Conservation (phyloP, 1,140 invertebrate genomes). For the Euura saliciscinereae region DNA sequence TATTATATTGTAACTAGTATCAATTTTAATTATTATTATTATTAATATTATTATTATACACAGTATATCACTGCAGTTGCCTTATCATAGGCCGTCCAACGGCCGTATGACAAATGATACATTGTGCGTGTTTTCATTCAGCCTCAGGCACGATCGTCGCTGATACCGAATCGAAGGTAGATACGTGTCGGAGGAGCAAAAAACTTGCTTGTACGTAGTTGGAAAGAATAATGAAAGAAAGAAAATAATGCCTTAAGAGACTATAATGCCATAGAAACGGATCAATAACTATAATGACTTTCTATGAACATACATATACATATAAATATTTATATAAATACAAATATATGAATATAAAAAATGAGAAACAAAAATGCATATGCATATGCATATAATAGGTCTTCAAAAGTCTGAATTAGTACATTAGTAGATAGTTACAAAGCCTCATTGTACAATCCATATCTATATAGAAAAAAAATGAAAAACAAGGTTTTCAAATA, state of each 20-base stretch:
- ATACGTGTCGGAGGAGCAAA: neutral
- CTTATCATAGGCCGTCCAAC: conserved; percentile 5
- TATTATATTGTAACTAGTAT: conserved; percentile 9
- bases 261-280: neutral
- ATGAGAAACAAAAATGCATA: neutral
- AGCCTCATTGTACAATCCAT: neutral
- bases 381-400: neutral
- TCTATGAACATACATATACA: neutral
- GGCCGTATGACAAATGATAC: conserved; percentile 1
- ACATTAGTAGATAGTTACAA: neutral
- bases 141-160: neutral
- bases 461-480: neutral
- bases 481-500: neutral
- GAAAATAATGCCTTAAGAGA: neutral
- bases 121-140: conserved; percentile 1
- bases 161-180: neutral
- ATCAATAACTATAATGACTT: neutral
- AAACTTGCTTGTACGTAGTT: neutral
- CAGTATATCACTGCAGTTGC: conserved; percentile 5
- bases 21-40: conserved; percentile 9
- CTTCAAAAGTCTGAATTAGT: conserved; percentile 6
- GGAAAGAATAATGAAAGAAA: neutral
- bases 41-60: conserved; percentile 6
- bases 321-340: neutral
- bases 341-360: neutral